Conservation (phyloP, 2,113 vertebrate genomes). For the Poeciliopsis turrubarensis region DNA sequence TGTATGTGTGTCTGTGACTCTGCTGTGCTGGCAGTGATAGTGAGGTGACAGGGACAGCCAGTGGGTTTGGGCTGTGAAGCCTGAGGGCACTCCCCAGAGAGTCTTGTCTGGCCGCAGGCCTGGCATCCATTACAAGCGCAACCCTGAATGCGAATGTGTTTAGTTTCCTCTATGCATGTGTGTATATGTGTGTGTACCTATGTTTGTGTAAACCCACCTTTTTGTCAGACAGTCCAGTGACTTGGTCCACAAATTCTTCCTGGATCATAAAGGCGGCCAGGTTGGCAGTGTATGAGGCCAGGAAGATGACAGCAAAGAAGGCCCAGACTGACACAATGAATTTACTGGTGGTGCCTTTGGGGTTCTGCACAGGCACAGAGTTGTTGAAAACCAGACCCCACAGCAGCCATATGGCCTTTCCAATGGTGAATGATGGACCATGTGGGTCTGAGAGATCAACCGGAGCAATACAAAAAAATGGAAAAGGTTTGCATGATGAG, state of each 20-base stretch:
- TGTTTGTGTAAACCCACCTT: slow-evolving; percentile 82
- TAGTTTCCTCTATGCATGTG: slow-evolving; percentile 22
- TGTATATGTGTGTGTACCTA: slow-evolving; percentile 15
- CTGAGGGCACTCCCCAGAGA: slow-evolving; percentile 58
- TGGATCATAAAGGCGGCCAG: slow-evolving; percentile 99
- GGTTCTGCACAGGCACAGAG: slow-evolving; percentile 98
- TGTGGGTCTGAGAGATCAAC: slow-evolving; percentile 84
- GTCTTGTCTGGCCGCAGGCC: slow-evolving; percentile 67
- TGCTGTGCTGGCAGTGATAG: slow-evolving; percentile 66
- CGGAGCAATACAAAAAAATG: not conserved
- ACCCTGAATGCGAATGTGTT: slow-evolving; percentile 45
- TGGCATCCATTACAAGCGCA: slow-evolving; percentile 69
- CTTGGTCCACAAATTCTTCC: slow-evolving; percentile 98
- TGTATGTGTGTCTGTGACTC: slow-evolving; percentile 26
- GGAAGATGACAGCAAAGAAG: slow-evolving; percentile 98
- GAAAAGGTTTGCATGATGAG: not conserved
- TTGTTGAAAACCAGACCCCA: slow-evolving; percentile 99
- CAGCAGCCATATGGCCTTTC: slow-evolving; percentile 96
- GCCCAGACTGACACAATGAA: slow-evolving; percentile 99
- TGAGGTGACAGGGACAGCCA: slow-evolving; percentile 64
- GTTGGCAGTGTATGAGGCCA: slow-evolving; percentile 98
- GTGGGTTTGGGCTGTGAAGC: slow-evolving; percentile 59
- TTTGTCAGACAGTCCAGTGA: slow-evolving; percentile 97
- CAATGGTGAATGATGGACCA: slow-evolving; percentile 96
- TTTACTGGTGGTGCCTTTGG: slow-evolving; percentile 97